phyloP scores from a whole-genome alignment of 2,113 vertebrate species.

The Pogonocichla stellata region DNA sequence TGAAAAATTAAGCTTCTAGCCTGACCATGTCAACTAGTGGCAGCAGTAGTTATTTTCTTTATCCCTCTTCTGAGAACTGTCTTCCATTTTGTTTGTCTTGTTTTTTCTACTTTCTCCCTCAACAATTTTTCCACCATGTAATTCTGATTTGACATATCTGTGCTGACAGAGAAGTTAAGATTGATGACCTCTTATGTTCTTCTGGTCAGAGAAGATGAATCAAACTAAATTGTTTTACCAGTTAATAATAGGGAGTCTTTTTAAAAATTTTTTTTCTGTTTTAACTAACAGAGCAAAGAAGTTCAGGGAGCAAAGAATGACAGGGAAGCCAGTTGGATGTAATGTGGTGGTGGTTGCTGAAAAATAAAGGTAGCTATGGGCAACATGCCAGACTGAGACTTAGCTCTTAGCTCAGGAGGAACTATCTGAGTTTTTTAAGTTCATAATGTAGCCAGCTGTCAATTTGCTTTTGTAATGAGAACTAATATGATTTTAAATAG shows the following conservation, averaged over 20 bases:
- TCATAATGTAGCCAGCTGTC: neutral
- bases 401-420: neutral
- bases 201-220: slow-evolving; percentile 5
- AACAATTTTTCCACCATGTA: slow-evolving; percentile 20
- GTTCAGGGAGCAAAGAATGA: neutral
- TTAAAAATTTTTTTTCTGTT: neutral
- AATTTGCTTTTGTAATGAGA: slow-evolving; percentile 21
- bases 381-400: neutral
- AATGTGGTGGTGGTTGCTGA: neutral
- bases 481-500: neutral
- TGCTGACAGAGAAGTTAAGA: slow-evolving; percentile 26
- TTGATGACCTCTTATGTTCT: neutral
- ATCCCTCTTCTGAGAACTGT: neutral
- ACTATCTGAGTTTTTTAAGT: neutral
- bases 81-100: neutral
- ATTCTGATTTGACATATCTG: slow-evolving; percentile 12
- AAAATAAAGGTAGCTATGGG: neutral
- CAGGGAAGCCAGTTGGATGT: neutral
- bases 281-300: neutral
- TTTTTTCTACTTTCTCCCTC: neutral
- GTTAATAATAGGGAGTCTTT: neutral
- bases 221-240: neutral
- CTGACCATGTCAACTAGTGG: neutral
- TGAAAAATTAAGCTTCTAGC: neutral
- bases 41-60: neutral